Evolutionary conservation across 2,888 invertebrate species (phyloP).

Genomic region (Lasioglossum malachurum): DNA sequence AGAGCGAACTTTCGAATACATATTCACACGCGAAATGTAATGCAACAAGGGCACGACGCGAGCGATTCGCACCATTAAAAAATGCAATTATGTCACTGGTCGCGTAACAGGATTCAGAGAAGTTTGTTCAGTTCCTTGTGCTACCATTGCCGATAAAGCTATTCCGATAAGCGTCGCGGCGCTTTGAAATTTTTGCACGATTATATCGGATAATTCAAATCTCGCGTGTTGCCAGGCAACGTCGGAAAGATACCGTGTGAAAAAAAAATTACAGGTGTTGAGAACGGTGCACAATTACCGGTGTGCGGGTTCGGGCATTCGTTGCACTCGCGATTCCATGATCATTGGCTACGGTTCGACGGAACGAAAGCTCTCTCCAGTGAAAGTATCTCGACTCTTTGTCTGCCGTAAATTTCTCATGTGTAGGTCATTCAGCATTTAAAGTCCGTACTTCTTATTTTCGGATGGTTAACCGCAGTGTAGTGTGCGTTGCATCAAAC

Average conservation of each 20-base stretch:
- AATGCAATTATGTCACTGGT: slow-evolving; percentile 23
- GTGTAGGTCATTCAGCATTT: background rate
- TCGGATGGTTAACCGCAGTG: background rate
- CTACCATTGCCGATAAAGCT: background rate
- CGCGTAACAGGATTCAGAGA: background rate
- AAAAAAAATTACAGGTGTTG: slow-evolving; percentile 26
- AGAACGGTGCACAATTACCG: slow-evolving; percentile 49
- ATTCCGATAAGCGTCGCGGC: background rate
- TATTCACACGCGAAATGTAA: background rate
- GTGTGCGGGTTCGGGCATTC: slow-evolving; percentile 42
- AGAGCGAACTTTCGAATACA: slow-evolving; percentile 2
- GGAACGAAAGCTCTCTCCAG: slow-evolving; percentile 60
- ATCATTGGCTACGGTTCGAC: slow-evolving; percentile 20
- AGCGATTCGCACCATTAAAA: slow-evolving; percentile 2
- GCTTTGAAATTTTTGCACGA: slow-evolving; percentile 7
- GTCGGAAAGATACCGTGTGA: background rate
- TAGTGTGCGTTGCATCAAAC: background rate
- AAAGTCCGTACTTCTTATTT: background rate
- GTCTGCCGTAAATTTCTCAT: slow-evolving; percentile 26
- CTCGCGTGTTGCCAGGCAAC: background rate
- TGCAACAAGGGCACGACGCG: background rate
- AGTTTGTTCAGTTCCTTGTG: too few species aligned
- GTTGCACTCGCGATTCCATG: slow-evolving; percentile 21
- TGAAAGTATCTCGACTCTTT: slow-evolving; percentile 52
- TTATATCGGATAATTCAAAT: slow-evolving; percentile 2